Evolutionary conservation across 1,140 invertebrate species (phyloP).

Genomic region (Zaprionus kolodkinae): DNA sequence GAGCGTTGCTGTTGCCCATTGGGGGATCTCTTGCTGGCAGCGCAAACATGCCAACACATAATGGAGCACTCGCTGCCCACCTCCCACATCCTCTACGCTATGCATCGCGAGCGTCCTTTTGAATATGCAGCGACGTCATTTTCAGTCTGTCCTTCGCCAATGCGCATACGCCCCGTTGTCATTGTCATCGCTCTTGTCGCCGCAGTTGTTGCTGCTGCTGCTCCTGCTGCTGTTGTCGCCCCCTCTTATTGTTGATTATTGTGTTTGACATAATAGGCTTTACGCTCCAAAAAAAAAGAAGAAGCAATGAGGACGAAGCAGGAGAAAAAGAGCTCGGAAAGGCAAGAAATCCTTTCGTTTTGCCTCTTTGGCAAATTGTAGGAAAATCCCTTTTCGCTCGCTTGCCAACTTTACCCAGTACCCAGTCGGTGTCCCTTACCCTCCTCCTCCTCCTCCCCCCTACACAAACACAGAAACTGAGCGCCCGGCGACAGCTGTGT

Average conservation of each 20-base stretch:
- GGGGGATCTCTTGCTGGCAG: constrained; percentile 32
- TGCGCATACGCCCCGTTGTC: constrained; percentile 70
- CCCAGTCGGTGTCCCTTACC: too few species aligned
- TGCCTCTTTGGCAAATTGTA: constrained; percentile 79
- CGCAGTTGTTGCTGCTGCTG: constrained; percentile 33
- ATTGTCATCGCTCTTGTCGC: constrained; percentile 51
- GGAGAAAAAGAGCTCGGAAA: constrained; percentile 24
- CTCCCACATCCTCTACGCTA: neutral
- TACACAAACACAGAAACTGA: constrained; percentile 28
- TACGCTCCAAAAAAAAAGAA: constrained; percentile 75
- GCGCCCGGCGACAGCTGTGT: constrained; percentile 31
- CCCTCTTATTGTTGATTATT: constrained; percentile 77
- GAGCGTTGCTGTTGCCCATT: constrained; percentile 9
- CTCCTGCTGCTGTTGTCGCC: constrained; percentile 40
- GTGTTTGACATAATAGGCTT: constrained; percentile 84
- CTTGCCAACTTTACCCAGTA: constrained; percentile 57
- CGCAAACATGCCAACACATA: constrained; percentile 71
- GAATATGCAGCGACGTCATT: constrained; percentile 72
- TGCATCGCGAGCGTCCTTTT: constrained; percentile 52
- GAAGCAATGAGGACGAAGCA: constrained; percentile 17
- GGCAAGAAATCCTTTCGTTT: constrained; percentile 66
- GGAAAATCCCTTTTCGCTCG: constrained; percentile 67
- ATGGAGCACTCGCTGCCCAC: constrained; percentile 28
- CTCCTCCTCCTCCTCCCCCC: neutral
- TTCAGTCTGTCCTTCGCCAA: constrained; percentile 40